Evolutionary conservation across 2,888 invertebrate species (phyloP).

Genomic region (Lymantria monacha): DNA sequence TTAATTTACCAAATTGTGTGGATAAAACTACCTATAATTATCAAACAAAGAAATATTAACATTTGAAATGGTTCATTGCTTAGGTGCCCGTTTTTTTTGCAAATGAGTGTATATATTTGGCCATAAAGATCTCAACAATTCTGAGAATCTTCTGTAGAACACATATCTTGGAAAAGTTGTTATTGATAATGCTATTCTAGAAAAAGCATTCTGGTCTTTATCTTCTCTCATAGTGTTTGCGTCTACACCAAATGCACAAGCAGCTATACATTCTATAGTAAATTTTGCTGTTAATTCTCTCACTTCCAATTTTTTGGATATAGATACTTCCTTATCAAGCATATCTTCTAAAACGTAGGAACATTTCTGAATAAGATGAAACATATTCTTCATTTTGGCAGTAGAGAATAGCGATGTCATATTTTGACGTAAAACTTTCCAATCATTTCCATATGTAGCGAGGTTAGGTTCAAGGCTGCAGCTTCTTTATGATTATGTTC

Average conservation of each 20-base stretch:
- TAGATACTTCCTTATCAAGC: constrained; percentile 14
- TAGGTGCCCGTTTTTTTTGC: no score
- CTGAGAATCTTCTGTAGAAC: constrained; percentile 19
- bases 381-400: constrained; percentile 35
- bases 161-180: constrained; percentile 23
- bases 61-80: no score
- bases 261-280: constrained; percentile 24
- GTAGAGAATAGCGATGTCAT: constrained; percentile 33
- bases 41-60: no score
- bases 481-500: constrained; percentile 30
- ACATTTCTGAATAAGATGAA: constrained; percentile 28
- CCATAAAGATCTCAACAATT: constrained; percentile 36
- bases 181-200: constrained; percentile 31
- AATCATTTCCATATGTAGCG: constrained; percentile 22
- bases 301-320: constrained; percentile 14
- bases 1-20: no score
- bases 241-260: constrained; percentile 44
- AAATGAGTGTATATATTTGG: constrained; percentile 42
- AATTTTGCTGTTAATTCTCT: constrained; percentile 12
- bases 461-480: constrained; percentile 20
- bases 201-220: constrained; percentile 36
- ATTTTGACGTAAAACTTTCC: constrained; percentile 32
- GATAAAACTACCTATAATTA: no score
- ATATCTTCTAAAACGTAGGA: constrained; percentile 15
- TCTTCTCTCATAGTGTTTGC: constrained; percentile 35